These are phyloP conservation scores for Cynodonichthys magdalenae DNA, from an alignment of 2,797 vertebrate species.

Conservation along the genomic window DNA sequence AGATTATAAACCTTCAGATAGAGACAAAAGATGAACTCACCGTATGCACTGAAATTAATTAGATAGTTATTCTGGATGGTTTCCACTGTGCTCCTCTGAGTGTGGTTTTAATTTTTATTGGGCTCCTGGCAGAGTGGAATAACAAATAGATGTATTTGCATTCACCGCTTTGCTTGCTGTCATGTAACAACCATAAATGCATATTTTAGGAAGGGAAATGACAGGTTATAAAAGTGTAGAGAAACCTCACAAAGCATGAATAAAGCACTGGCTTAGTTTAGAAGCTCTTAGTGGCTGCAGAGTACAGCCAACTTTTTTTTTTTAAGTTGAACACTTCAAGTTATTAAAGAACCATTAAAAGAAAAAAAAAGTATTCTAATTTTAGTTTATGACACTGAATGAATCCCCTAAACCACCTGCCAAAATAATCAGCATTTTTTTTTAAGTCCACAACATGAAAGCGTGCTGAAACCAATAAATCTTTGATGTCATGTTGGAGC, in stretches of 20 bases:
- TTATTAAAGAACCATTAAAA: slow-evolving; percentile 4
- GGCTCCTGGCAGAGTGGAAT: slow-evolving; percentile 67
- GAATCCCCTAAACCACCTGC: not conserved
- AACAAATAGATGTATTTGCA: slow-evolving; percentile 68
- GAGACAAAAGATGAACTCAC: slow-evolving; percentile 55
- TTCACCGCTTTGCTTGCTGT: slow-evolving; percentile 56
- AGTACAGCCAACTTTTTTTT: not conserved
- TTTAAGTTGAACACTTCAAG: not conserved
- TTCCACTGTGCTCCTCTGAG: slow-evolving; percentile 69
- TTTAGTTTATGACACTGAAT: slow-evolving; percentile 6
- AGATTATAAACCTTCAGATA: slow-evolving; percentile 69
- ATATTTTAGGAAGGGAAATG: slow-evolving; percentile 56
- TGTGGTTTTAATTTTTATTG: slow-evolving; percentile 72
- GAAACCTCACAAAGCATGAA: slow-evolving; percentile 21
- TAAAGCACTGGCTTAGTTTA: slow-evolving; percentile 1
- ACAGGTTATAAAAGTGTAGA: slow-evolving; percentile 44
- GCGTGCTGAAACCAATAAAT: slow-evolving; percentile 17
- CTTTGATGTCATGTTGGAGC: slow-evolving; percentile 6
- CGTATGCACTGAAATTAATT: slow-evolving; percentile 73
- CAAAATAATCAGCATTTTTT: slow-evolving; percentile 10
- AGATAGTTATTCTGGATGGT: slow-evolving; percentile 73
- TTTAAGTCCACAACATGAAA: slow-evolving; percentile 4
- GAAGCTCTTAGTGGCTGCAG: slow-evolving; percentile 1
- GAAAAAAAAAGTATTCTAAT: not conserved
- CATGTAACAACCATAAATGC: slow-evolving; percentile 48